Evolutionary conservation across 2,113 vertebrate genomes (phyloP), one percentile per base, ranked within the genome.

Genomic region (Tinamus guttatus): DNA sequence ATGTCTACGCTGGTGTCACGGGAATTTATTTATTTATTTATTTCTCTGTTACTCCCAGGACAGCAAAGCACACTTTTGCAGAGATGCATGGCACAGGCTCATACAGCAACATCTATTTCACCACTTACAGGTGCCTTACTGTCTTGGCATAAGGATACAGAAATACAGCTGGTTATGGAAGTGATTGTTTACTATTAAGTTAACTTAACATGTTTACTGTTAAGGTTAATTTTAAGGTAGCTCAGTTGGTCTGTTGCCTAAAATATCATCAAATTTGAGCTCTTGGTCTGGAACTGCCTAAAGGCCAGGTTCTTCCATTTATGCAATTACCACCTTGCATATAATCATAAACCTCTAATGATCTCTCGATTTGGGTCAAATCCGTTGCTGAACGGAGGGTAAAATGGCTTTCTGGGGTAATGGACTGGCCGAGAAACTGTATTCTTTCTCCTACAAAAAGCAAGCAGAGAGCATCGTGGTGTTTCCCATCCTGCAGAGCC

Each of bases 351-450:
- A 27, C 21, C n/a, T 56, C 60, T 16, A 27, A 30, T 76, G 80
- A 32, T 30, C 30, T 81, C 54, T 68, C 24, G 19, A 2, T 8
- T 22, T 86, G 59, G 32, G 24, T 43, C 21, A 1, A 32, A 4
- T 15, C 13, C 40, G 22, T 10, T 36, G n/a, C 58, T n/a, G n/a
- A 13, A 21, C 40, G 5, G 28, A 32, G 16, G 65, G 41, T 16
- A 25, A 11, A 59, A 8, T 0, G 19, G 49, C 54, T 40, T 62
- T 68, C 1, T 1, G 36, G 34, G 43, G 10, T 3, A 43, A 69
- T 1, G 32, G 36, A 38, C 17, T 27, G 30, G 59, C 8, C 64
- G n/a, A 60, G 38, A 36, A 30, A 30, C 9, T 0, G 0, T 8
- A n/a, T 40, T 58, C 16, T 13, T n/a, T 13, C 28, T 21, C 51